Base-by-base conservation (phyloP, 2,797 vertebrate genomes). In the Rhinatrema bivittatum region DNA sequence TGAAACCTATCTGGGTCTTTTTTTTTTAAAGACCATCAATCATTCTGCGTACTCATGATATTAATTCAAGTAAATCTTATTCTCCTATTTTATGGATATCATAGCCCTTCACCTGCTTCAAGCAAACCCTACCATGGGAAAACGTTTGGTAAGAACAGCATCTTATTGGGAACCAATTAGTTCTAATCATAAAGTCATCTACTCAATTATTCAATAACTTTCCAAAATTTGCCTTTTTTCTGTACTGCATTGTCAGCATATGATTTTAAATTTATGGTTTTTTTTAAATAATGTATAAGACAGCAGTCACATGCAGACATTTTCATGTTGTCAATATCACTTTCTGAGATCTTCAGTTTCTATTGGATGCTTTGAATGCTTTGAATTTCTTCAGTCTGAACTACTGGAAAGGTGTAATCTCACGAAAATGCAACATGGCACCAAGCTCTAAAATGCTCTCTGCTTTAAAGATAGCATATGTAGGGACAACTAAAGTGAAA, bases 11-110 rank as follows among this genome's bases (percentile, higher is more conserved):
- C 85, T 82, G 62, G 71, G 74, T 52, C 72, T 85, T 89, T 91
- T 89, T 82, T 85, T 89, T 91, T 89, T 82, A 89, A 91, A 91
- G 87, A 87, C 79, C 84, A 89, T 93, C 87, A 90, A 87, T 97
- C 89, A 92, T 78, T 74, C 73, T 43, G 61, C 52, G 74, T 80
- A 88, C 79, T 79, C 78, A 72, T 81, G 71, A 87, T 91, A 90
- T 90, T 94, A 90, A 85, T 88, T 90, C 78, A 84, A 88, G 84
- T 87, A 88, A 87, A 84, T 75, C 82, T 85, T 85, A 83, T 85
- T 91, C 89, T 91, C 79, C 86, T 80, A 83, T 85, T 91, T 90
- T 90, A 90, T 87, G 81, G 85, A 86, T 81, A 87, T 86, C 82
- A 86, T 87, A 87, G 81, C 11, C 32, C 25, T 58, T 19, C 4